phyloP scores from a whole-genome alignment of 2,113 vertebrate species.

The Pristiophorus japonicus region DNA sequence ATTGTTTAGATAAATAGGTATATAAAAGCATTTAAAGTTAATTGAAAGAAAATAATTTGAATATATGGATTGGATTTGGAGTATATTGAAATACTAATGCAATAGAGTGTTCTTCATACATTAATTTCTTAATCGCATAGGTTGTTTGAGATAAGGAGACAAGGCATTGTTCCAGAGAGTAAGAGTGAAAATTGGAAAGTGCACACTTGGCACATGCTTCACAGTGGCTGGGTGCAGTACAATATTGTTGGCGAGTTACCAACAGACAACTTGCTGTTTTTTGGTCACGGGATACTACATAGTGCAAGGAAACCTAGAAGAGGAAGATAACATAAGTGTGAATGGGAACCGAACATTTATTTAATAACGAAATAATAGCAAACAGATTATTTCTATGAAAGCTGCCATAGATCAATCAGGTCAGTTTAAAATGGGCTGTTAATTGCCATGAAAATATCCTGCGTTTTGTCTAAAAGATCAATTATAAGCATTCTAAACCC shows the following conservation, averaged over 20 bases:
- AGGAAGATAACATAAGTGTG: not conserved
- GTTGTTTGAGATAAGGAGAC: not conserved
- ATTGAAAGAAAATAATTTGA: not conserved
- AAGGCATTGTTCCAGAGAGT: no score
- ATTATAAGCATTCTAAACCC: not conserved
- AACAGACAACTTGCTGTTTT: not conserved
- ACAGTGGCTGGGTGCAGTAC: not conserved
- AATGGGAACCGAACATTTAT: not conserved
- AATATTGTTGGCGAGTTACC: not conserved
- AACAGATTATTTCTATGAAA: not conserved
- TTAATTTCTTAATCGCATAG: not conserved
- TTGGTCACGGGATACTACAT: not conserved
- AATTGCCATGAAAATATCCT: not conserved
- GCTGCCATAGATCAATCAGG: not conserved
- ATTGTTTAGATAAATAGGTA: not conserved
- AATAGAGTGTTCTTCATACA: not conserved
- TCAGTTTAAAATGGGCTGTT: not conserved
- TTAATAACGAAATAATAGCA: not conserved
- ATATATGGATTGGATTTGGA: not conserved
- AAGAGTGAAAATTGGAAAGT: not conserved
- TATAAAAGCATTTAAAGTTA: not conserved
- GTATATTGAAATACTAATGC: no score
- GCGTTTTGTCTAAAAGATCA: not conserved
- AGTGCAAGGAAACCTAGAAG: not conserved
- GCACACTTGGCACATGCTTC: not conserved